phyloP scores from a whole-genome alignment of 2,888 invertebrate genomes.

The Leucozona laternaria region DNA sequence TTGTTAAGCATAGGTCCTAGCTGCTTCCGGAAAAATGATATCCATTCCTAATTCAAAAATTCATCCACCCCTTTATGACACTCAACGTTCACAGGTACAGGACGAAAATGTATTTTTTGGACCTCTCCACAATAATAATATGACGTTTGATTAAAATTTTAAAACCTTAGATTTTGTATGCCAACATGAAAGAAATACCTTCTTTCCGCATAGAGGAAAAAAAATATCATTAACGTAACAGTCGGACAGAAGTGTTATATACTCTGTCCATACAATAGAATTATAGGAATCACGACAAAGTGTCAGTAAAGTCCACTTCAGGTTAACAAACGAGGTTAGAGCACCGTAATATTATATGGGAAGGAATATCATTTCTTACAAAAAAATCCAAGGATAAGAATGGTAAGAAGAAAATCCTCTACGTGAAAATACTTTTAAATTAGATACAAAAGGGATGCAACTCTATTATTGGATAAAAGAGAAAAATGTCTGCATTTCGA shows the following conservation, averaged over 20 bases:
- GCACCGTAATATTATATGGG: constrained; percentile 45
- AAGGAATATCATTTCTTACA: constrained; percentile 12
- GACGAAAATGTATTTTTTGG: too few relatives aligned
- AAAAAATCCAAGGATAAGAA: constrained; percentile 8
- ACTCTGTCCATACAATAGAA: neutral
- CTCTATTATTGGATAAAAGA: constrained; percentile 20
- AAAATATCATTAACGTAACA: neutral
- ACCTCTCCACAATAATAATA: too few relatives aligned
- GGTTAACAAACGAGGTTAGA: constrained; percentile 32
- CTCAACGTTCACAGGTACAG: too few relatives aligned
- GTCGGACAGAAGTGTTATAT: neutral
- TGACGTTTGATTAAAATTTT: too few relatives aligned
- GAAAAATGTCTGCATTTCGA: constrained; percentile 25
- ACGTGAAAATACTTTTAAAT: constrained; percentile 56
- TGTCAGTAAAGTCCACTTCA: constrained; percentile 52
- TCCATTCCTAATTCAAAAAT: too few relatives aligned
- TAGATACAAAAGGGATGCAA: constrained; percentile 28
- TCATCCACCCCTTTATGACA: too few relatives aligned
- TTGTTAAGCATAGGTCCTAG: too few relatives aligned
- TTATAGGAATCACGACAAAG: constrained; percentile 10
- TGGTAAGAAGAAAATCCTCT: constrained; percentile 39
- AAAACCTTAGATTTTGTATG: too few relatives aligned
- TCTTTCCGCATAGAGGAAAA: neutral
- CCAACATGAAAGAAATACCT: neutral
- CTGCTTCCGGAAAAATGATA: too few relatives aligned